Percentiles rank a stretch among this genome's conserved stretches.
phyloP scores from a whole-genome alignment of 64 coral and sea anemone species.

The Acropora tenuis region DNA sequence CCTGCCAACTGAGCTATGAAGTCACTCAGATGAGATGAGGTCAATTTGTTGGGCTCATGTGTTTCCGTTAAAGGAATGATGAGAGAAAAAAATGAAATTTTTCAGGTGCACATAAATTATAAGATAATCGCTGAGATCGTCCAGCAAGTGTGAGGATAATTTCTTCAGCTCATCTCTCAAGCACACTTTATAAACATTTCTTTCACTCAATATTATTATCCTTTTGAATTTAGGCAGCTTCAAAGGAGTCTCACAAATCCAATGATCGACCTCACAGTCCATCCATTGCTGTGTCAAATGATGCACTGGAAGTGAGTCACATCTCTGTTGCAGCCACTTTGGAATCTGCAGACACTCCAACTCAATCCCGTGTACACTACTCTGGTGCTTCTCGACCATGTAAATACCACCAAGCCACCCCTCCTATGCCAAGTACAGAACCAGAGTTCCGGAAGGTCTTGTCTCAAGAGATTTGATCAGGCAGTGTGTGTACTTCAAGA shows the following conservation, averaged over 20 bases:
- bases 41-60: too few relatives aligned
- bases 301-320: slow-evolving; percentile 55
- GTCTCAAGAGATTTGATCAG: slow-evolving; percentile 57
- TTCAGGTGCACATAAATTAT: too few relatives aligned
- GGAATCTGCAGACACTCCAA: slow-evolving; percentile 9
- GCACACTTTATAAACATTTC: too few relatives aligned
- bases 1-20: too few relatives aligned
- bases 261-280: background rate
- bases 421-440: slow-evolving; percentile 46
- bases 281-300: background rate
- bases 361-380: slow-evolving; percentile 36
- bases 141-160: too few relatives aligned
- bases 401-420: slow-evolving; percentile 76
- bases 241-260: background rate
- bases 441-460: slow-evolving; percentile 63
- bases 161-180: too few relatives aligned
- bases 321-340: slow-evolving; percentile 59
- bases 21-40: too few relatives aligned
- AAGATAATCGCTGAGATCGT: too few relatives aligned
- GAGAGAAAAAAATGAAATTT: too few relatives aligned
- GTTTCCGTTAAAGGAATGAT: too few relatives aligned
- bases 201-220: too few relatives aligned
- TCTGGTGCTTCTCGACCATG: slow-evolving; percentile 69
- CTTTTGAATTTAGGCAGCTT: background rate
- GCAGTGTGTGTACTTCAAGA: background rate